phyloP scores from a whole-genome alignment of 2,113 vertebrate species.

The Zonotrichia leucophrys region DNA sequence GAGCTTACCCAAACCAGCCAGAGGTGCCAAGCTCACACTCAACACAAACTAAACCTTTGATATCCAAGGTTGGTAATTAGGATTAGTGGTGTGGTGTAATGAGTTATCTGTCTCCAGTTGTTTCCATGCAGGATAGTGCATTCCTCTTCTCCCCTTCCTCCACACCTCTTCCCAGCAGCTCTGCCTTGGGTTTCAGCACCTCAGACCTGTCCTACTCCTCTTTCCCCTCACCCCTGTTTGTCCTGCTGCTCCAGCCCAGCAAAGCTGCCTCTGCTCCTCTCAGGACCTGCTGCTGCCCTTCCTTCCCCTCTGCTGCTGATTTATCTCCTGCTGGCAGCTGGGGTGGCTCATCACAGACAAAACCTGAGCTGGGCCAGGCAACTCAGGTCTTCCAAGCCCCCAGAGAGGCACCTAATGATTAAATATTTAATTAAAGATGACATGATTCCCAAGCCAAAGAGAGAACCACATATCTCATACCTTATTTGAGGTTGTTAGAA shows the following conservation, averaged over 20 bases:
- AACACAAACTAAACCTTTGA: background rate
- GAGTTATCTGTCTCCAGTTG: background rate
- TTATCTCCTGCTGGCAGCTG: background rate
- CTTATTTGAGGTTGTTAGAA: background rate
- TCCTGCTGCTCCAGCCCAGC: background rate
- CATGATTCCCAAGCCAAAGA: background rate
- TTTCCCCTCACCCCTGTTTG: background rate
- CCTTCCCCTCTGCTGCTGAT: background rate
- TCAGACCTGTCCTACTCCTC: background rate
- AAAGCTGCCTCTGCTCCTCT: background rate
- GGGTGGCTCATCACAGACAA: fast-evolving
- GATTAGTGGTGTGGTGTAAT: background rate
- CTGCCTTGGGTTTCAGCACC: background rate
- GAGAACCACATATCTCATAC: background rate
- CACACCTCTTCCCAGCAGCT: background rate
- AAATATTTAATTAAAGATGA: background rate
- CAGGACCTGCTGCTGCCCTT: background rate
- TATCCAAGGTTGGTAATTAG: background rate
- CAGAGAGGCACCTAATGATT: background rate
- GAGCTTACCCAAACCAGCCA: background rate
- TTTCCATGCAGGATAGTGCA: background rate
- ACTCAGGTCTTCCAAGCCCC: background rate
- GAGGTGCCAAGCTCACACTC: background rate
- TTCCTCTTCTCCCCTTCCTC: background rate
- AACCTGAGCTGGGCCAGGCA: background rate